Evolutionary conservation across 23 tunicate species (phyloP).

Genomic region (Trididemnum miniatum): DNA sequence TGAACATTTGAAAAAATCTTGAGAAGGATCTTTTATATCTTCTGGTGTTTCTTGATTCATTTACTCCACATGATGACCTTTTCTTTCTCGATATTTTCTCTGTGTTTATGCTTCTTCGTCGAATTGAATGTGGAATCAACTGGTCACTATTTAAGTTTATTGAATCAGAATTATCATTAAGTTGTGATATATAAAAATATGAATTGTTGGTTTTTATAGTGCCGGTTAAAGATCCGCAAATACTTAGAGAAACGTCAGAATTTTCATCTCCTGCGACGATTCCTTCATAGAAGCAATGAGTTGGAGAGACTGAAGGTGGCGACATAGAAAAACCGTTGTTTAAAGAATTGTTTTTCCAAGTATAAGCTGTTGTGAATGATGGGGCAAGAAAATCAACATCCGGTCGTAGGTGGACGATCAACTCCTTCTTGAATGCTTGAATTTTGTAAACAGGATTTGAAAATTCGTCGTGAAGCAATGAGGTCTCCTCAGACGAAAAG

Average conservation of each 20-base stretch:
- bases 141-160: too few relatives aligned
- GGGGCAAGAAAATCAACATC: constrained; percentile 76
- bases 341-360: constrained; percentile 46
- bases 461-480: constrained; percentile 25
- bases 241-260: constrained; percentile 75
- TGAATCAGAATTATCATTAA: background rate
- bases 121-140: constrained; percentile 48
- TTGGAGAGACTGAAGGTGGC: background rate
- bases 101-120: constrained; percentile 54
- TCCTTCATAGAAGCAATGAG: constrained; percentile 87
- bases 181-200: constrained; percentile 57
- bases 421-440: constrained; percentile 62
- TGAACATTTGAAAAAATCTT: too few relatives aligned
- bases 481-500: background rate
- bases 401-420: constrained; percentile 48
- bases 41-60: constrained; percentile 48
- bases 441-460: constrained; percentile 75
- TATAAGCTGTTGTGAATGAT: constrained; percentile 55
- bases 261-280: constrained; percentile 52
- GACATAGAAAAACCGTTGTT: background rate
- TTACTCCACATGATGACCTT: constrained; percentile 58
- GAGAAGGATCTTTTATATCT: constrained; percentile 57
- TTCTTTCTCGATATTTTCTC: background rate
- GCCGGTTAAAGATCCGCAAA: constrained; percentile 83
- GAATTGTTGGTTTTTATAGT: constrained; percentile 54